phyloP scores from a whole-genome alignment of 2,797 vertebrate genomes.

The Silurus lanzhouensis region DNA sequence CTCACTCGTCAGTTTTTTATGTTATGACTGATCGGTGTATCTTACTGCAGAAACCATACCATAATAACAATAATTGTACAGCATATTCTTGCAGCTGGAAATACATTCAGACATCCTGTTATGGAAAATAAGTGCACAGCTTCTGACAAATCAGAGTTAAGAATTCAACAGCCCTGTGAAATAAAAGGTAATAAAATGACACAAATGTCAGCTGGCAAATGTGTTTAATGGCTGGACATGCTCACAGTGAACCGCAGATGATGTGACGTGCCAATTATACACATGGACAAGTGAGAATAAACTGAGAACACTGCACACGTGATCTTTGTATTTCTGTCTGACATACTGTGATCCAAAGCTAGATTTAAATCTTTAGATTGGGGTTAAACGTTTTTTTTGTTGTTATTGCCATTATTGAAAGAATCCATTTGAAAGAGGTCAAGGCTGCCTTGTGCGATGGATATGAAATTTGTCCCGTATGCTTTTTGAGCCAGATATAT shows the following conservation, averaged over 20 bases:
- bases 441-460: neutral
- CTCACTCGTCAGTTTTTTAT: no score
- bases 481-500: neutral
- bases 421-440: neutral
- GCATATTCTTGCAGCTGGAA: neutral
- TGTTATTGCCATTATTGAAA: conserved; percentile 16
- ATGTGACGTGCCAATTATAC: conserved; percentile 52
- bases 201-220: conserved; percentile 52
- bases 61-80: neutral
- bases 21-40: no score
- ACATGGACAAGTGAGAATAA: conserved; percentile 36
- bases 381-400: neutral
- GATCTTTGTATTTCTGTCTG: conserved; percentile 1
- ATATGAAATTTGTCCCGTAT: neutral
- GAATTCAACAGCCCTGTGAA: neutral
- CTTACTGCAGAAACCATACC: neutral
- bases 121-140: neutral
- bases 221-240: conserved; percentile 60
- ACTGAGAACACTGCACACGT: conserved; percentile 41
- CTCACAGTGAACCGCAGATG: conserved; percentile 57
- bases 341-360: conserved; percentile 22
- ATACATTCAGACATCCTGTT: neutral
- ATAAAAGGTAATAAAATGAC: conserved; percentile 25
- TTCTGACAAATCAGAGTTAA: neutral
- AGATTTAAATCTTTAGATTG: neutral